phyloP scores from a whole-genome alignment of 2,888 invertebrate genomes.

The Rotaria macrura region DNA sequence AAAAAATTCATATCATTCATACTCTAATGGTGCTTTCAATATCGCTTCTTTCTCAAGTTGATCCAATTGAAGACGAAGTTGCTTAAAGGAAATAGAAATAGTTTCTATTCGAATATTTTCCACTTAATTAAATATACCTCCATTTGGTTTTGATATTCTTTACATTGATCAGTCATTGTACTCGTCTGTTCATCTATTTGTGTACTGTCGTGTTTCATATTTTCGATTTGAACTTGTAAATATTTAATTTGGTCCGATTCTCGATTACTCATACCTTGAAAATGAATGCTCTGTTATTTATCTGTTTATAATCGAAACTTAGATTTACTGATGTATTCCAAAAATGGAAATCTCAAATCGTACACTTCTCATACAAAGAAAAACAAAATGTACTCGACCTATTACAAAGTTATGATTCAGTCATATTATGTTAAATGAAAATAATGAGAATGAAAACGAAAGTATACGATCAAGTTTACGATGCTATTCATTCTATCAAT shows the following conservation, averaged over 20 bases:
- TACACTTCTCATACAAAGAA: no score
- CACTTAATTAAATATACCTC: neutral
- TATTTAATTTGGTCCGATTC: neutral
- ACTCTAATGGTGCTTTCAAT: neutral
- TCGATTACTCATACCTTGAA: neutral
- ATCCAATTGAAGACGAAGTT: neutral
- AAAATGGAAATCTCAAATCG: no score
- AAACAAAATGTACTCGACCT: no score
- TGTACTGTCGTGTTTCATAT: neutral
- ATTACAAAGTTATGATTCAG: no score
- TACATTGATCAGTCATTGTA: neutral
- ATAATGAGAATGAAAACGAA: no score
- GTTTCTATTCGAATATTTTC: neutral
- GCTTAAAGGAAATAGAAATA: neutral
- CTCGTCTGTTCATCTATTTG: neutral
- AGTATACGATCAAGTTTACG: no score
- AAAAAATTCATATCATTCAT: neutral
- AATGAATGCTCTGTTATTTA: no score
- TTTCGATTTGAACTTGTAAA: neutral
- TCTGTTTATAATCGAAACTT: no score
- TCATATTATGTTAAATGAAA: neutral
- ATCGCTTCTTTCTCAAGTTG: neutral
- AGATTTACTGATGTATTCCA: no score
- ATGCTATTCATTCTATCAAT: no score
- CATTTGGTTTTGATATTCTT: slow-evolving; percentile 15